Conservation (phyloP, 2,113 vertebrate species). For the Mustela nigripes region DNA sequence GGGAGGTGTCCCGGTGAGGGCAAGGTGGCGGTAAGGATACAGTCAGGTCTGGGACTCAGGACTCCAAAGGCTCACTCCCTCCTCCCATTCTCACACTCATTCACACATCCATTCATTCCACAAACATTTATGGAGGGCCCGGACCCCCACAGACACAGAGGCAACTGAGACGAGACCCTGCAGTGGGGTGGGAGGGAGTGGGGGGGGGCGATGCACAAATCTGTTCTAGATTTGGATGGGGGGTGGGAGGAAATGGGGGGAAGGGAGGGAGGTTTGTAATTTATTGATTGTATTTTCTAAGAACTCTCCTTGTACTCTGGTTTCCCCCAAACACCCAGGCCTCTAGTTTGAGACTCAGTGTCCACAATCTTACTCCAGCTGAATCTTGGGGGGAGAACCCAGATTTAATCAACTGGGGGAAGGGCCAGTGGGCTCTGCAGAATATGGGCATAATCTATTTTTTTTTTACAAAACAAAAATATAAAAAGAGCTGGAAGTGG, state of each 20-base stretch:
- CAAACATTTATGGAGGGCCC: not conserved
- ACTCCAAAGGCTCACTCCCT: not conserved
- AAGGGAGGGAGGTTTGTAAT: slow-evolving; percentile 59
- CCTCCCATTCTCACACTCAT: not conserved
- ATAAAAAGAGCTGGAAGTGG: slow-evolving; percentile 49
- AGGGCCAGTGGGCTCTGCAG: slow-evolving; percentile 6
- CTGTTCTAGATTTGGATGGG: not conserved
- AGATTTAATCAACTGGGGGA: not conserved
- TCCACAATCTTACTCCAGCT: not conserved
- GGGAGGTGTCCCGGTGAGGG: not conserved
- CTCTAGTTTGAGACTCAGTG: not conserved
- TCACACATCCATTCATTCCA: slow-evolving; percentile 2
- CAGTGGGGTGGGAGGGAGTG: not conserved
- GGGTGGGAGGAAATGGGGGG: not conserved
- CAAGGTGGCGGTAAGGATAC: not conserved
- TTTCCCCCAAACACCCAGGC: not conserved
- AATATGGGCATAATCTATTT: not conserved
- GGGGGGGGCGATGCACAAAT: not conserved
- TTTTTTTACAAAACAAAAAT: slow-evolving; percentile 73
- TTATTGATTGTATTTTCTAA: slow-evolving; percentile 76
- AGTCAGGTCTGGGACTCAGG: not conserved
- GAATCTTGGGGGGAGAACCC: not conserved
- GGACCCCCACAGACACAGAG: not conserved
- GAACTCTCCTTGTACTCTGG: not conserved
- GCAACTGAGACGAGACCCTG: not conserved